Percentiles rank a stretch among this genome's conserved stretches.
Conservation (phyloP, 2,888 invertebrate species). For the Patella caerulea region DNA sequence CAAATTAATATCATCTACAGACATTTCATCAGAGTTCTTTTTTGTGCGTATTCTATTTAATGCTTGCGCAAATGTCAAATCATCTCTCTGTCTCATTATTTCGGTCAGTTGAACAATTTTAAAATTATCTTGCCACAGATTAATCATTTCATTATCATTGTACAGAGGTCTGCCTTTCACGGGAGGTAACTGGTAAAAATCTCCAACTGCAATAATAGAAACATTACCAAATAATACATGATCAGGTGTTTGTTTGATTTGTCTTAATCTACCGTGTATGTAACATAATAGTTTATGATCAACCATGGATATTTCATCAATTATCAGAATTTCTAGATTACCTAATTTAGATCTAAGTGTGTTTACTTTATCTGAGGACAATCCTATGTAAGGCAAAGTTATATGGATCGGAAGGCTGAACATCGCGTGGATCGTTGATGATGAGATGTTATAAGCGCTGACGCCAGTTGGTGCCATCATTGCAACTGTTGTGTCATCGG, state of each 20-base stretch:
- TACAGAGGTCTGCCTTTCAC: conserved; percentile 21
- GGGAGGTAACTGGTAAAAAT: conserved; percentile 30
- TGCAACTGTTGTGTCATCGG: conserved; percentile 18
- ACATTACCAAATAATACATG: conserved; percentile 19
- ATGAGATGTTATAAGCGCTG: conserved; percentile 20
- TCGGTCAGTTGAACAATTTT: conserved; percentile 25
- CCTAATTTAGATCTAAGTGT: conserved; percentile 15
- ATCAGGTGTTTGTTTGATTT: conserved; percentile 20
- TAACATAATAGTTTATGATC: conserved; percentile 13
- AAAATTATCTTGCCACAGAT: conserved; percentile 33
- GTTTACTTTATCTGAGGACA: conserved; percentile 8
- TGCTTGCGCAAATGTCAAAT: conserved; percentile 22
- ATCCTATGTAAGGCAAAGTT: background rate
- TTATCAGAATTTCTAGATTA: conserved; percentile 22
- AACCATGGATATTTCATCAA: conserved; percentile 28
- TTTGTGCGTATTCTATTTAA: conserved; percentile 28
- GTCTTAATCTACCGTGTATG: conserved; percentile 22
- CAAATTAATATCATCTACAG: conserved; percentile 7
- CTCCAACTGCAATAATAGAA: background rate
- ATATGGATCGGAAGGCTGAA: conserved; percentile 6
- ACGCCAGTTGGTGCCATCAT: conserved; percentile 9
- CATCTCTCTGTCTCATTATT: conserved; percentile 31
- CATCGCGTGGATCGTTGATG: background rate
- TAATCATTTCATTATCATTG: background rate
- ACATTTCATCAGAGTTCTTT: conserved; percentile 16